Base-by-base conservation (phyloP, 2,888 invertebrate genomes). In the Sacculina carcini region DNA sequence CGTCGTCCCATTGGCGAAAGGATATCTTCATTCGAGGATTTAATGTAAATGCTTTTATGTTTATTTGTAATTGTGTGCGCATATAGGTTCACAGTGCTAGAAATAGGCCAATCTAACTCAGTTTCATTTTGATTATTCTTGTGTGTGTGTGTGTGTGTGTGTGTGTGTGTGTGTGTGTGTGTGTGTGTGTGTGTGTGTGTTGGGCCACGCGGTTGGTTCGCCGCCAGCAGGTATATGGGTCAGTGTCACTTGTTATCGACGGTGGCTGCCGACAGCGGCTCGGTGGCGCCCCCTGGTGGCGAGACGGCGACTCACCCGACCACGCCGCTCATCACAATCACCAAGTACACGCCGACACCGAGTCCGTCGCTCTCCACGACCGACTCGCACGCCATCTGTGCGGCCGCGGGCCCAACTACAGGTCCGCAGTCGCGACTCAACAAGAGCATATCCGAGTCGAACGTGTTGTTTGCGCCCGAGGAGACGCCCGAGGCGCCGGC, bases 251-350 rank as follows among this genome's bases (percentile, higher is more conserved):
- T 39, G 23, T 3, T 14, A 3, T 24, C 21, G 23, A 23, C 10
- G 1, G 12, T 12, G 23, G 39, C 39, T 4, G 5, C 39, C 3
- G 23, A 24, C 39, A 39, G 21, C 23, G 39, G 23, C 39, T 23
- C 23, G 23, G 39, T 39, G 10, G 23, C 39, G 23, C 39, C 21
- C 24, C 39, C 39, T n/a, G n/a, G n/a, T n/a, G n/a, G n/a, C n/a
- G n/a, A n/a, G n/a, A n/a, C n/a, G n/a, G 50, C 52, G 24, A 24
- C 42, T 12, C 51, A 50, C 4, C 32, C 50, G 10, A 52, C 82
- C 51, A 87, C 87, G 67, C 94, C 94, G 1, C 92, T 92, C 51
- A 94, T 94, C 53, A 92, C 90, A 1, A 89, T 94, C 9, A 94
- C 94, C 1, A 89, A 92, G 62, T 90, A 92, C 62, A 89, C 89